Evolutionary conservation across 2,888 invertebrate genomes (phyloP).

Genomic region (Toxonevra muliebris): DNA sequence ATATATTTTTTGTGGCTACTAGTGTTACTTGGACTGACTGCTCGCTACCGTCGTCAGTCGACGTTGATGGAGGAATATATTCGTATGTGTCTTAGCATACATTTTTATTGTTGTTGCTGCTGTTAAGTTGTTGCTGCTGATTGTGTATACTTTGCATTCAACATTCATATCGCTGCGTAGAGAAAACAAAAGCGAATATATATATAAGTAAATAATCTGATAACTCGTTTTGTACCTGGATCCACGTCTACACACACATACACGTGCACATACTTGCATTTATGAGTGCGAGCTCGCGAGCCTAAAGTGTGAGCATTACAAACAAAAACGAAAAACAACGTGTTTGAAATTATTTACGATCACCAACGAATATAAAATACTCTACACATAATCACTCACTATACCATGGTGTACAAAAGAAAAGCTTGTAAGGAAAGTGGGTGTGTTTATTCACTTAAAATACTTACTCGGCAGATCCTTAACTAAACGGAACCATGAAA

Average conservation of each 20-base stretch:
- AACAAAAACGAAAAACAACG: no score
- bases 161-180: constrained; percentile 32
- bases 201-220: constrained; percentile 42
- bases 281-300: no score
- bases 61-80: constrained; percentile 18
- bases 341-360: no score
- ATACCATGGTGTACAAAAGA: no score
- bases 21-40: constrained; percentile 12
- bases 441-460: no score
- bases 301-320: no score
- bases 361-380: no score
- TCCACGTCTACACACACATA: background rate
- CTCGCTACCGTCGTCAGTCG: constrained; percentile 15
- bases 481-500: no score
- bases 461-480: no score
- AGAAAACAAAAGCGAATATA: constrained; percentile 30
- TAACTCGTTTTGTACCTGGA: constrained; percentile 38
- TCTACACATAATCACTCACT: no score
- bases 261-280: background rate
- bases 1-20: constrained; percentile 21
- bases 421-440: no score
- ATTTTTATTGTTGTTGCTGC: constrained; percentile 26
- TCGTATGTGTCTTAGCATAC: constrained; percentile 27
- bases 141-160: constrained; percentile 38
- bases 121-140: constrained; percentile 35